phyloP scores from a whole-genome alignment of 2,797 vertebrate genomes.

The Fistularia tabacaria region DNA sequence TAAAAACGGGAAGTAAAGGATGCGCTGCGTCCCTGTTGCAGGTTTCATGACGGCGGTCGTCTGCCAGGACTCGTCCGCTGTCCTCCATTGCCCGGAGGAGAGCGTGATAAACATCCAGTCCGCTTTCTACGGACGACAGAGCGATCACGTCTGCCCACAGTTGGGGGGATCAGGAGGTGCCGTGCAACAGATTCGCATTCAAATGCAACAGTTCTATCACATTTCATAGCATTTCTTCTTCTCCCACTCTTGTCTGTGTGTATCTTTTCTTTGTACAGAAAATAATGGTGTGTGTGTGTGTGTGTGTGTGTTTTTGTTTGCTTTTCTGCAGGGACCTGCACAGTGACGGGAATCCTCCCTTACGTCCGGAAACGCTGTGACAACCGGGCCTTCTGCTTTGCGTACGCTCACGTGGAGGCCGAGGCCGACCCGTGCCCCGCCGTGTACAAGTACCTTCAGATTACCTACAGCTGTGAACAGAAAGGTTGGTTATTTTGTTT shows the following conservation, averaged over 20 bases:
- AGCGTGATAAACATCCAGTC: conserved; percentile 80
- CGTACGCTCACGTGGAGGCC: conserved; percentile 41
- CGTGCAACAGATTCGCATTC: no score
- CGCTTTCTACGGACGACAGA: conserved; percentile 72
- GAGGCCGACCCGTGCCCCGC: conserved; percentile 69
- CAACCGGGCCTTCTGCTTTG: conserved; percentile 66
- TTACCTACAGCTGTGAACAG: conserved; percentile 76
- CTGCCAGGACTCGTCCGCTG: conserved; percentile 63
- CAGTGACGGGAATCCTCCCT: conserved; percentile 59
- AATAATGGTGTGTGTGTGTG: neutral
- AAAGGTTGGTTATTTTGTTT: conserved; percentile 53
- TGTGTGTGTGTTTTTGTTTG: neutral
- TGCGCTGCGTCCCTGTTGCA: conserved; percentile 13
- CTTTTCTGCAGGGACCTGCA: conserved; percentile 60
- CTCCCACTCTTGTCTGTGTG: no score
- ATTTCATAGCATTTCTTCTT: no score
- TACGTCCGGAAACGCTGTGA: conserved; percentile 66
- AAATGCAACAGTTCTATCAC: no score
- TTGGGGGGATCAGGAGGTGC: conserved; percentile 37
- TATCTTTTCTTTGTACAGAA: no score
- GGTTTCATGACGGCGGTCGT: conserved; percentile 70
- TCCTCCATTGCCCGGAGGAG: conserved; percentile 68
- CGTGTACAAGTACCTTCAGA: conserved; percentile 74
- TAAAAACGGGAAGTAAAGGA: neutral
- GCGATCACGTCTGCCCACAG: conserved; percentile 64